Evolutionary conservation across 2,113 vertebrate genomes (phyloP).

Genomic region (Sinocyclocheilus grahami): DNA sequence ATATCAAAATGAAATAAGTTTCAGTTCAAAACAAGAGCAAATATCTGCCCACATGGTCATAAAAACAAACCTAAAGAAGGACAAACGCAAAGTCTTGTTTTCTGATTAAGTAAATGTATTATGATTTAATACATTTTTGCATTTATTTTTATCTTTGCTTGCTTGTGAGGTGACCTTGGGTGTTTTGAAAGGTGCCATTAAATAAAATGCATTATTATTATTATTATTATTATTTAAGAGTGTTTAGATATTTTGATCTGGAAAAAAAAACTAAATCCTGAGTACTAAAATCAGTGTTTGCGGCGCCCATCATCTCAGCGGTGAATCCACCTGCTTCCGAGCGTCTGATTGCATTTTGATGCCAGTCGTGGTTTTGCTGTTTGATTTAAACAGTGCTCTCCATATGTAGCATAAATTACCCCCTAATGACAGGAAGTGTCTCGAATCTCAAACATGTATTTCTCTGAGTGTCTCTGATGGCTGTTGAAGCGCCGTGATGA

Average conservation of each 20-base stretch:
- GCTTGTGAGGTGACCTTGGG: no score
- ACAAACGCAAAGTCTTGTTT: no score
- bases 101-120: neutral
- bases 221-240: neutral
- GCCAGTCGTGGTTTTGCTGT: conserved; percentile 14
- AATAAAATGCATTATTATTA: no score
- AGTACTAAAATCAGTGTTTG: neutral
- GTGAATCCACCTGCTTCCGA: conserved; percentile 2
- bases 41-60: neutral
- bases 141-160: no score
- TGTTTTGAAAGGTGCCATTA: no score
- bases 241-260: neutral
- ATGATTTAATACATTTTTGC: neutral
- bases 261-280: neutral
- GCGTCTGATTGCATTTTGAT: conserved; percentile 19
- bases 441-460: conserved; percentile 59
- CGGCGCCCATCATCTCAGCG: neutral
- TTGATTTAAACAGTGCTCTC: conserved; percentile 35
- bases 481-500: conserved; percentile 50
- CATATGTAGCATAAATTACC: conserved; percentile 45
- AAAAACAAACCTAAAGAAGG: no score
- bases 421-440: conserved; percentile 57
- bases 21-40: neutral
- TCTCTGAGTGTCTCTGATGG: conserved; percentile 49
- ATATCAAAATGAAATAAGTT: neutral